phyloP scores from a whole-genome alignment of 1,140 invertebrate species.

The Diorhabda sublineata region DNA sequence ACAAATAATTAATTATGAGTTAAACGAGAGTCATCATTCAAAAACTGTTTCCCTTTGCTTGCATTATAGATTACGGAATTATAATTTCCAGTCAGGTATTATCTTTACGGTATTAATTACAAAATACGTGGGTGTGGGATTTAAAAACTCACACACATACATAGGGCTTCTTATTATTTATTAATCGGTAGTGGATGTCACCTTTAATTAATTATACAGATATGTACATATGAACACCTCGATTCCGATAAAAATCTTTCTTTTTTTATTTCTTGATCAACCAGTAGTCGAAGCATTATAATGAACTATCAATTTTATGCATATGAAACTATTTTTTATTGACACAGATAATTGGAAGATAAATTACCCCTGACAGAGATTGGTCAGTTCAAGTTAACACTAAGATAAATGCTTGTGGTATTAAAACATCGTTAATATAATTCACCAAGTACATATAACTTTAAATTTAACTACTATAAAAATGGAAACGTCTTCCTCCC shows the following conservation, averaged over 20 bases:
- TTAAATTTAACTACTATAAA: too few relatives aligned
- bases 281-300: not conserved
- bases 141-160: not conserved
- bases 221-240: not conserved
- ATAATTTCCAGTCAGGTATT: conserved; percentile 14
- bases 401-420: too few relatives aligned
- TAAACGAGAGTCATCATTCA: conserved; percentile 7
- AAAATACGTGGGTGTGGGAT: conserved; percentile 8
- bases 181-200: not conserved
- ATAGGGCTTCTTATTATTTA: not conserved
- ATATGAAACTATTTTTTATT: too few relatives aligned
- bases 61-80: conserved; percentile 1
- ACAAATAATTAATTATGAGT: conserved; percentile 9
- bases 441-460: too few relatives aligned
- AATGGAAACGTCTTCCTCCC: too few relatives aligned
- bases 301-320: too few relatives aligned
- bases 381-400: too few relatives aligned
- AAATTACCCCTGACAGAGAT: too few relatives aligned
- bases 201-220: not conserved
- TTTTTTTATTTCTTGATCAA: not conserved
- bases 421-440: too few relatives aligned
- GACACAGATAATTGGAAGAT: too few relatives aligned
- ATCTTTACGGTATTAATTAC: conserved; percentile 13
- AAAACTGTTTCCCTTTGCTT: not conserved
- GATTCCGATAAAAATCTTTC: not conserved